Evolutionary conservation across 2,113 vertebrate genomes (phyloP).

Genomic region (Formicarius rufipectus): DNA sequence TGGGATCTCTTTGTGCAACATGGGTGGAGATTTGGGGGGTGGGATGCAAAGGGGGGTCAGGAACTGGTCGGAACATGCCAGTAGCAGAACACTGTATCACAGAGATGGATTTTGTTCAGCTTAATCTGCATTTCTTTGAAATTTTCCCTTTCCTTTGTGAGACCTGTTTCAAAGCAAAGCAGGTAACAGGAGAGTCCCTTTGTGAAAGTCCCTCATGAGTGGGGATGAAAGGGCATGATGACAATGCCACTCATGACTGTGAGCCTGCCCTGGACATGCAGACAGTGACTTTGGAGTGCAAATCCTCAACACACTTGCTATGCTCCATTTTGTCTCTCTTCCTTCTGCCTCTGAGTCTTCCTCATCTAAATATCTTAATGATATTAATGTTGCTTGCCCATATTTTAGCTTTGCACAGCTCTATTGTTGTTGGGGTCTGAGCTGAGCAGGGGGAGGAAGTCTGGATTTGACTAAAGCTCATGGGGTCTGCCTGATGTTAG

Average conservation of each 20-base stretch:
- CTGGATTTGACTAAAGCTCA: not conserved
- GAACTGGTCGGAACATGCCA: conserved; percentile 38
- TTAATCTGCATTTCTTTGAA: not conserved
- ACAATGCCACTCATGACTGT: not conserved
- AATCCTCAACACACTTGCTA: not conserved
- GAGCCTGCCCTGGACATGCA: not conserved
- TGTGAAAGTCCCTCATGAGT: not conserved
- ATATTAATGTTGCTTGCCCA: not conserved
- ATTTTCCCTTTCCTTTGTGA: not conserved
- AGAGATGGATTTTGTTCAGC: not conserved
- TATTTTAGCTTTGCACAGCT: not conserved
- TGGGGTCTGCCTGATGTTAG: not conserved
- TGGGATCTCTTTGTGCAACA: conserved; percentile 58
- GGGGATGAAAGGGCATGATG: not conserved
- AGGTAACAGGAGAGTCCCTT: not conserved
- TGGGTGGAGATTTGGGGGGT: conserved; percentile 2
- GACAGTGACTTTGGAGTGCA: not conserved
- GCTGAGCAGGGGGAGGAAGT: not conserved
- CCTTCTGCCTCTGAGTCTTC: not conserved
- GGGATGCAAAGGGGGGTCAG: not conserved
- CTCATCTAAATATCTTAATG: not conserved
- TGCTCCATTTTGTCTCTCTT: not conserved
- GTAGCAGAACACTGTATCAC: not conserved
- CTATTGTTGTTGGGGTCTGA: not conserved
- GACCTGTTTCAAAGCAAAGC: not conserved